Evolutionary conservation across 2,113 vertebrate species (phyloP), one percentile per base, ranked within the genome.

Genomic region (Elaphurus davidianus): DNA sequence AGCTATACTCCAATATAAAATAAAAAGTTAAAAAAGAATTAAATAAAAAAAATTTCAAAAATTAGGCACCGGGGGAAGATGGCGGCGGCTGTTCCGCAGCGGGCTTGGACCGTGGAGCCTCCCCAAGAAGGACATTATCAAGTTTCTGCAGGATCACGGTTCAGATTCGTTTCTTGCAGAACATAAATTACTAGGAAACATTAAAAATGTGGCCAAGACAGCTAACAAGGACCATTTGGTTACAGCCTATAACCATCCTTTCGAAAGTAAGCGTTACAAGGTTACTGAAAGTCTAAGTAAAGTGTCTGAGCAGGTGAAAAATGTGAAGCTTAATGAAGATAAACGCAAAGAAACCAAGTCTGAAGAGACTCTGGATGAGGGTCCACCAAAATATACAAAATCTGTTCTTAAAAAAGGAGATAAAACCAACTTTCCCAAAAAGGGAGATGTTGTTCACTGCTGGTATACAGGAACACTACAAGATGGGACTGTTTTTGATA

Each of bases 401-500:
- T 98, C 99, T 1, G 97, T 99, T 84, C 93, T 99, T 40, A 99
- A 99, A 98, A 99, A 99, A 95, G 99, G 99, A 0, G 99, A 99
- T 98, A 99, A 99, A 99, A 98, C 99, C 43, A 99, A 99, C 99
- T 99, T 99, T 82, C 99, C 99, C 0, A 99, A 99, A 99, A 99
- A 99, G 95, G 99, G 99, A 0, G 99, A 99, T 47, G 99, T 99
- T 0, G 99, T 99, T 86, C 99, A 99, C 62, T 99, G 99, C 99
- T 99, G 99, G 99, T 99, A 99, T 95, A 99, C 99, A 0, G 99
- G 99, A 0, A 99, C 99, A 1, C 97, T 99, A 85, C 99, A 99
- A 98, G 99, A 99, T 12, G 99, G 99, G 3, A 99, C 99, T 0
- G 99, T 99, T 82, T 99, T 99, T 9, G 99, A 99, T 95, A 99